Evolutionary conservation across 2,113 vertebrate genomes (phyloP).

Genomic region (Peromyscus polionotus): DNA sequence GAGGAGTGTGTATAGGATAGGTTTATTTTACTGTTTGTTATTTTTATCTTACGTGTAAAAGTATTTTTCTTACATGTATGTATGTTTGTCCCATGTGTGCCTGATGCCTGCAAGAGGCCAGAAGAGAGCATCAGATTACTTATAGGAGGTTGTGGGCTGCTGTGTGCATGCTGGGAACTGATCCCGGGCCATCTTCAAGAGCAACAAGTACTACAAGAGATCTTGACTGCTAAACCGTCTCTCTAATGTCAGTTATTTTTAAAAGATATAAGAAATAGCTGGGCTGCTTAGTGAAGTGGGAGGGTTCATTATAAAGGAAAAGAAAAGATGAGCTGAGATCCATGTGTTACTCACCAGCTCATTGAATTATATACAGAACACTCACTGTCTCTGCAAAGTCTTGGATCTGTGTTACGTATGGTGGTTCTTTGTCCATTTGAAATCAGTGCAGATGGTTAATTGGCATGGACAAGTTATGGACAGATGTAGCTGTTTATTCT

Average conservation of each 20-base stretch:
- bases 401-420: neutral
- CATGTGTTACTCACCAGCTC: neutral
- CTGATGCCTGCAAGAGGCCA: neutral
- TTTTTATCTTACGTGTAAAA: neutral
- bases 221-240: neutral
- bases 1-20: neutral
- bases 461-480: constrained; percentile 29
- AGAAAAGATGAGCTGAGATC: constrained; percentile 18
- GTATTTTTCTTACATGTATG: neutral
- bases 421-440: constrained; percentile 15
- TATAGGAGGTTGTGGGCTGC: neutral
- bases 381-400: neutral
- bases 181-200: neutral
- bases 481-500: neutral
- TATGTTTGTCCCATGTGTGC: neutral
- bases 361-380: neutral
- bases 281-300: constrained; percentile 29
- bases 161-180: neutral
- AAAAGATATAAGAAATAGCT: constrained; percentile 33
- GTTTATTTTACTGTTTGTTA: neutral
- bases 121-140: neutral
- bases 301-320: constrained; percentile 45
- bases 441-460: neutral
- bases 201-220: too few relatives aligned
- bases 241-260: neutral